Evolutionary conservation across 2,113 vertebrate species (phyloP).

Genomic region (Odobenus rosmarus): DNA sequence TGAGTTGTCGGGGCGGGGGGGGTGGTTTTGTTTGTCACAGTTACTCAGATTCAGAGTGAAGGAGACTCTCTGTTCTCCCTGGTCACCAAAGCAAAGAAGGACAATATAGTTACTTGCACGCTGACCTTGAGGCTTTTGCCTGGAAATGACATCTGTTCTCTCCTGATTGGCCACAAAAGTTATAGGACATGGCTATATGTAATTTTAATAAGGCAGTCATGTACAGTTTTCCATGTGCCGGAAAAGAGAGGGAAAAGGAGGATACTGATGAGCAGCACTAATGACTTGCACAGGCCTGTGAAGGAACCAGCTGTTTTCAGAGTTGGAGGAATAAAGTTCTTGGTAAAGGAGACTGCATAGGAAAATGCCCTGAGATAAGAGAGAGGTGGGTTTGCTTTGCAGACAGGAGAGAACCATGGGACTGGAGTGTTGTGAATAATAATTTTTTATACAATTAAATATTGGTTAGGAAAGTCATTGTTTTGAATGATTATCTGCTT

Average conservation of each 20-base stretch:
- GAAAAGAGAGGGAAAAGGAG: neutral
- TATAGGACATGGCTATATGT: neutral
- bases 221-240: neutral
- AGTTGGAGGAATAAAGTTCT: neutral
- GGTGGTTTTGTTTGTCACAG: neutral
- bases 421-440: neutral
- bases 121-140: neutral
- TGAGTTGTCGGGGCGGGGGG: neutral
- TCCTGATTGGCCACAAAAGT: neutral
- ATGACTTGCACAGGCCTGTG: neutral
- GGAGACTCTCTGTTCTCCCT: fast-evolving
- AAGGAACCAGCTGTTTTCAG: neutral
- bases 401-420: neutral
- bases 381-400: neutral
- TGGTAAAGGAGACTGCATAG: neutral
- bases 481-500: neutral
- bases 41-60: neutral
- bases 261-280: neutral
- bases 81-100: neutral
- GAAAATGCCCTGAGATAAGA: neutral
- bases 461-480: neutral
- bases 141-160: neutral
- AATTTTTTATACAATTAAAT: neutral
- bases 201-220: neutral
- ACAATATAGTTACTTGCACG: fast-evolving